A percentile compares a stretch with the other conserved stretches of the same genome.
phyloP scores from a whole-genome alignment of 2,888 invertebrate species.

The Habroteleia sp. region DNA sequence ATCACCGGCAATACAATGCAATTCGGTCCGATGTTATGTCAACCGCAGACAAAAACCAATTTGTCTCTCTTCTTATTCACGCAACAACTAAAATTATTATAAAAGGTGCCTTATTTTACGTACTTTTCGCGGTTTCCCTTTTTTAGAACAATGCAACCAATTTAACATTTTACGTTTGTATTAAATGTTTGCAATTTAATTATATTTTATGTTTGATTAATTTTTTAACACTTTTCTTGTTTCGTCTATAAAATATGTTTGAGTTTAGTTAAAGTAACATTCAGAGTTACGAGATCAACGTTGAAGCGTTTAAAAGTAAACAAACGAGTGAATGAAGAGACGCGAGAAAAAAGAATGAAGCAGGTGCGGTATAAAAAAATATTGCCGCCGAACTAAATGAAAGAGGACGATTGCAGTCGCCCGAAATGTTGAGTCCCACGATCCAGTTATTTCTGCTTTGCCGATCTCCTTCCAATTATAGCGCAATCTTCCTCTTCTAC shows the following conservation, averaged over 20 bases:
- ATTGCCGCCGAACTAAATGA: conserved; percentile 28
- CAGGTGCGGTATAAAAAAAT: conserved; percentile 26
- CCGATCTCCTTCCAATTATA: conserved; percentile 18
- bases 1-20: conserved; percentile 60
- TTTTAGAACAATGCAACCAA: too few relatives aligned
- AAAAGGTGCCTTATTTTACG: conserved; percentile 1
- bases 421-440: conserved; percentile 25
- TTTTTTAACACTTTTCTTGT: too few relatives aligned
- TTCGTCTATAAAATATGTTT: too few relatives aligned
- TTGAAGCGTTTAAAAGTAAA: too few relatives aligned
- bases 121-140: too few relatives aligned
- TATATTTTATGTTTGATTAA: too few relatives aligned
- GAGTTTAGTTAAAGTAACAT: too few relatives aligned
- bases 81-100: conserved; percentile 9
- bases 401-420: conserved; percentile 29
- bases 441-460: conserved; percentile 31
- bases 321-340: too few relatives aligned
- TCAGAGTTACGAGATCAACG: too few relatives aligned
- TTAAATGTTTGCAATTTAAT: too few relatives aligned
- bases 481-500: conserved; percentile 28
- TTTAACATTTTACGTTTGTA: too few relatives aligned
- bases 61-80: conserved; percentile 22
- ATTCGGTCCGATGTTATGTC: conserved; percentile 58
- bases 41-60: conserved; percentile 43
- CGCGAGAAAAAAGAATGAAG: too few relatives aligned